Conservation (phyloP, 2,888 invertebrate species). For the Epinotia demarniana region DNA sequence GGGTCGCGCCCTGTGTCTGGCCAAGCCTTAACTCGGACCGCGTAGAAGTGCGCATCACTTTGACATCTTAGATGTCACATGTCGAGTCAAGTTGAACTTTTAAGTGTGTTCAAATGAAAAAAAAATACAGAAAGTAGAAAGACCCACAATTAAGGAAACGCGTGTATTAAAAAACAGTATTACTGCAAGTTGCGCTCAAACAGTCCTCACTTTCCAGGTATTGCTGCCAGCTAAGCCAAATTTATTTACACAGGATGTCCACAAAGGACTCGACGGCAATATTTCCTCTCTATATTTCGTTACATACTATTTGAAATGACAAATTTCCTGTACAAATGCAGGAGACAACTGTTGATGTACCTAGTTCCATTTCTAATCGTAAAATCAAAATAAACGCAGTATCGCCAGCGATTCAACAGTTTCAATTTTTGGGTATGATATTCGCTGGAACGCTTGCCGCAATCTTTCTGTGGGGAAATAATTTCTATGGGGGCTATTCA, state of each 20-base stretch:
- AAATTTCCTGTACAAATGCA: conserved; percentile 15
- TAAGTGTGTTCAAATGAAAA: no score
- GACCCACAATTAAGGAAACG: no score
- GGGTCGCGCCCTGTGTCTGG: no score
- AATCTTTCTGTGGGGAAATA: conserved; percentile 22
- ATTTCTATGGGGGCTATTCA: conserved; percentile 36
- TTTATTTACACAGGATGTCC: conserved; percentile 48
- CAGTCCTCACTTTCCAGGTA: no score
- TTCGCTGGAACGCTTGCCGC: conserved; percentile 20
- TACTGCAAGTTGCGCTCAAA: no score
- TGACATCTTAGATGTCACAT: no score
- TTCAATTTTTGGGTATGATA: not conserved
- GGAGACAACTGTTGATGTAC: not conserved
- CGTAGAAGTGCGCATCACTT: no score
- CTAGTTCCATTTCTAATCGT: not conserved
- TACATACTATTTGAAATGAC: not conserved
- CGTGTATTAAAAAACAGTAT: no score
- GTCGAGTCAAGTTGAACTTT: no score
- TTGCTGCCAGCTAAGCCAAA: conserved; percentile 51
- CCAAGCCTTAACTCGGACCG: no score
- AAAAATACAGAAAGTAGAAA: no score
- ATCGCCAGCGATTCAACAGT: not conserved
- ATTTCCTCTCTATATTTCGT: no score
- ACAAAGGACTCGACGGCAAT: conserved; percentile 6
- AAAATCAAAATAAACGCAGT: not conserved